Evolutionary conservation across 1,140 invertebrate genomes (phyloP), one percentile per base, ranked within the genome.

Genomic region (Wasmannia auropunctata): DNA sequence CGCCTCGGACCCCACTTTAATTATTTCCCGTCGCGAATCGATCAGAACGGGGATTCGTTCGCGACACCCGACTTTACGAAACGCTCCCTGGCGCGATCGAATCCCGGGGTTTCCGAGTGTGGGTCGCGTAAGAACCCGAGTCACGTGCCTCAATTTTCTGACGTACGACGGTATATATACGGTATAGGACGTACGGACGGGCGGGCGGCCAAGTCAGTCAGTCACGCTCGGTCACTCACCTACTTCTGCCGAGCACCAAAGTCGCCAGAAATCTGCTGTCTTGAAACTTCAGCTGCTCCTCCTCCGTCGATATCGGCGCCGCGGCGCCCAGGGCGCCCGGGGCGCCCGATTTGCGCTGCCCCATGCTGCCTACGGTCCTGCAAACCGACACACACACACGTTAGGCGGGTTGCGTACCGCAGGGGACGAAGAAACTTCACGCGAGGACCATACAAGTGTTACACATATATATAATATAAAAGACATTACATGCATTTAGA

Each of bases 201-300:
- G 16, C 63, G 6, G 14, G 0, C 34, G 2, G 37, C 0, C 63
- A 65, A n/a, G 62, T 14, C n/a, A 34, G 43, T 43, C 76, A 81
- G 49, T 58, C 49, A 56, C 49, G 43, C 51, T 72, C 67, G 51
- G 40, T 46, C 65, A 91, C 93, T 94, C 91, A 95, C 95, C 95
- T 94, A 91, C 90, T 95, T 92, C 92, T 93, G 1, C 95, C 94
- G 19, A 94, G 91, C 62, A 95, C 94, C 31, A 95, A 88, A 69
- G 94, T 94, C 67, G 94, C 94, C 49, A 95, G 88, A 88, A 95
- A 95, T 86, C 93, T 93, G 63, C 89, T 92, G 87, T 95, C 94
- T 90, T 95, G 94, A 87, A 95, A 95, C 81, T 93, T 94, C 49
- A 95, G 90, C 74, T 93, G 92, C 58, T 94, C 93, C 37, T 93